Evolutionary conservation across 2,888 invertebrate genomes (phyloP), one percentile per base, ranked within the genome.

Genomic region (Mesopsocus fuscifrons): DNA sequence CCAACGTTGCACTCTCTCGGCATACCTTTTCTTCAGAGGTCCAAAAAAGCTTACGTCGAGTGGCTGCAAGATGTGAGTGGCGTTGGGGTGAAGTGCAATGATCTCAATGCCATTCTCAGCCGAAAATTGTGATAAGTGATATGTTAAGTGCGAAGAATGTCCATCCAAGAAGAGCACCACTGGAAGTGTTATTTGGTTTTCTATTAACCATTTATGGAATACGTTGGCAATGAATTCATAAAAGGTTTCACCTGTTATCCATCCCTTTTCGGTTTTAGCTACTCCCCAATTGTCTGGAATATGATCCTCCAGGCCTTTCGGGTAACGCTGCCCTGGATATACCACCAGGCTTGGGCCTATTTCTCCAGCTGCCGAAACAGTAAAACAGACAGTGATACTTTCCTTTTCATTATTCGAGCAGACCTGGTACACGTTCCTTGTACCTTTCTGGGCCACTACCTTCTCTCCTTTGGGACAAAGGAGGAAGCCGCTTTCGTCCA

Each of bases 151-250:
- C 9, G 58, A 60, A 4, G 50, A 42, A 47, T 59, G 59, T 13
- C 57, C 57, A 51, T 62, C 62, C 23, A 64, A 47, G 44, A 58
- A 62, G 3, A 46, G 41, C 16, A 40, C 9, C 17, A 30, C 33
- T 11, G 41, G 41, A 8, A 45, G 11, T 30, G 15, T 4, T 8
- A 43, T 16, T 34, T 43, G 17, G 13, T 42, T 41, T 22, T 22
- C 41, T 23, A 20, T 11, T 23, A 43, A 11, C 43, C 43, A 43
- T 20, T 15, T 15, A n/a, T 43, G 13, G 35, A 43, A 43, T 13
- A 22, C 17, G 40, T 42, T 43, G 3, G 43, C 40, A 4, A 43
- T 42, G 41, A 21, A 43, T 43, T 43, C 42, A 43, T 43, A 43
- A 42, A 43, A 43, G 8, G 38, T 20, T 41, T 43, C 43, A 3